Evolutionary conservation across 2,113 vertebrate species (phyloP).

Genomic region (Paraplagusia blochii): DNA sequence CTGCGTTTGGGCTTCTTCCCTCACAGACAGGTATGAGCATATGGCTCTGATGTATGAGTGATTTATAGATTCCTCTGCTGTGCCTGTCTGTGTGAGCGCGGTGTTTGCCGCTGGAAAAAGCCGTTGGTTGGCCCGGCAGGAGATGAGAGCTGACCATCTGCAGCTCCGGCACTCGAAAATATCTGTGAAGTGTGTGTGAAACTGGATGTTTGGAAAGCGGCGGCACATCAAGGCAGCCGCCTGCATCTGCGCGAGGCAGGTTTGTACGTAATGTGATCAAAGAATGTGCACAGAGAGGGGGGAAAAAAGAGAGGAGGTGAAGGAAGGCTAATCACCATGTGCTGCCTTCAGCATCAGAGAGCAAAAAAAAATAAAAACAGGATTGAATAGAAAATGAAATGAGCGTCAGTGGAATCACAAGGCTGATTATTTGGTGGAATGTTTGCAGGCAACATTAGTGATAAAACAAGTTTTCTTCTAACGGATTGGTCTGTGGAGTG

Average conservation of each 20-base stretch:
- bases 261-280: slow-evolving; percentile 21
- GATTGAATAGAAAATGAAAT: slow-evolving; percentile 11
- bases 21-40: slow-evolving; percentile 65
- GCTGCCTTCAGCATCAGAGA: slow-evolving; percentile 12
- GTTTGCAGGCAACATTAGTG: slow-evolving; percentile 34
- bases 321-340: slow-evolving; percentile 2
- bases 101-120: slow-evolving; percentile 34
- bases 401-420: slow-evolving; percentile 38
- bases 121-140: slow-evolving; percentile 32
- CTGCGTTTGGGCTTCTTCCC: slow-evolving; percentile 56
- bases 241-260: slow-evolving; percentile 2
- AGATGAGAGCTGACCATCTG: slow-evolving; percentile 56
- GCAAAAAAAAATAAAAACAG: neutral
- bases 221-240: slow-evolving; percentile 11
- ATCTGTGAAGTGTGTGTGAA: slow-evolving; percentile 18
- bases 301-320: slow-evolving; percentile 1
- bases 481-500: slow-evolving; percentile 37
- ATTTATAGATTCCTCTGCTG: slow-evolving; percentile 57
- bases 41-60: slow-evolving; percentile 56
- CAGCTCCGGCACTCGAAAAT: slow-evolving; percentile 39
- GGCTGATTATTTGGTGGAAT: slow-evolving; percentile 22
- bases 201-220: slow-evolving; percentile 2
- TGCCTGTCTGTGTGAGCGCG: slow-evolving; percentile 8
- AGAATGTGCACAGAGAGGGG: slow-evolving; percentile 11
- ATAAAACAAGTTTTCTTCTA: slow-evolving; percentile 43